These are phyloP conservation scores for Sula dactylatra DNA, from an alignment of 2,113 vertebrate genomes.

Conservation along the genomic window DNA sequence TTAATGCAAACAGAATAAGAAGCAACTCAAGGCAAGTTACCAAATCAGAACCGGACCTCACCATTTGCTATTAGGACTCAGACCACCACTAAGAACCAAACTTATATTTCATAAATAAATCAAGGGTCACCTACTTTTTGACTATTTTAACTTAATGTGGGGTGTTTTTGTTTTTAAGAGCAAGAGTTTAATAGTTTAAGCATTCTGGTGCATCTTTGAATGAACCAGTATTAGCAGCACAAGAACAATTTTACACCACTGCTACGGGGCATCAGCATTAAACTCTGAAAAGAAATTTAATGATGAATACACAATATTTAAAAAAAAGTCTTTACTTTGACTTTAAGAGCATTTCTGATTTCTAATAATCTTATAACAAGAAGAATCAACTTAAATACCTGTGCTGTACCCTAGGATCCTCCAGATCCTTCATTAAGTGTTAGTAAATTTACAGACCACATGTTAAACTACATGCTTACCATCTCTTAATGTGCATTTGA, in stretches of 20 bases:
- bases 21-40: background rate
- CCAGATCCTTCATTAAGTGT: background rate
- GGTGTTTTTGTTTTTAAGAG: background rate
- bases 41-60: background rate
- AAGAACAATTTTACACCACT: background rate
- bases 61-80: background rate
- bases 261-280: background rate
- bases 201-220: background rate
- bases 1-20: background rate
- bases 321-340: background rate
- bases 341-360: background rate
- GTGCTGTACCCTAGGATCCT: background rate
- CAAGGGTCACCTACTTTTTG: background rate
- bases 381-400: background rate
- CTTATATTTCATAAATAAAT: background rate
- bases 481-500: background rate
- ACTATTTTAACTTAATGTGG: background rate
- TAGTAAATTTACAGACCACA: background rate
- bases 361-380: too few relatives aligned
- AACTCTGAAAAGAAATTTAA: background rate
- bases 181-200: background rate
- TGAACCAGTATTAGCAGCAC: background rate
- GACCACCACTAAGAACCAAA: background rate
- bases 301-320: background rate
- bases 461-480: background rate